Evolutionary conservation across 2,797 vertebrate species (phyloP), one percentile per base, ranked within the genome.

Genomic region (Lagorchestes hirsutus): DNA sequence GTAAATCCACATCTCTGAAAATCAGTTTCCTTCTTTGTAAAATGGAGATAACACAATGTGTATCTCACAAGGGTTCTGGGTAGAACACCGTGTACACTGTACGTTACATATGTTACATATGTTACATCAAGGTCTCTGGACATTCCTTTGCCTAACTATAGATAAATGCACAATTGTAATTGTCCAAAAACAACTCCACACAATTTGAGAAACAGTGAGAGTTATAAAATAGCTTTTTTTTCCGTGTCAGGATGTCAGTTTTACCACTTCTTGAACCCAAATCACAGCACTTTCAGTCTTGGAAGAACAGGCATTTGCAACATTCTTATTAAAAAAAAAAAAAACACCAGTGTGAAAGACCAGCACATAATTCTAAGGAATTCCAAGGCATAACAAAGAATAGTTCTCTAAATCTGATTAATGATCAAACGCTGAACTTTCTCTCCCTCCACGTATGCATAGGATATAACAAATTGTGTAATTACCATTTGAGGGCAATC

Each of bases 111-210:
- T 94, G 96, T 94, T 94, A 96, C 95, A 97, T 96, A 97, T 67
- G 91, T 98, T 96, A 91, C 96, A 98, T 97, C 96, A 95, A 97
- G 67, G n/a, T 92, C 92, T 96, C 97, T 98, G 96, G 96, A 96
- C 93, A 96, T 97, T 96, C 67, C 31, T 95, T 52, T 91, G 16
- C 94, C 40, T 58, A 93, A 95, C 93, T 96, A 50, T 96, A 46
- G 95, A 96, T 92, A 92, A 90, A 92, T 92, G 94, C 92, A 97
- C 91, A 92, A 93, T 92, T 97, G 96, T 96, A 97, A 97, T 95
- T 95, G 96, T 96, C 90, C 94, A 74, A 96, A 97, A 96, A 46
- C n/a, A 97, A 57, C 9, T 29, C 67, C 3, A 50, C 91, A 95
- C 91, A 54, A 93, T 96, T 97, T 82, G 59, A 96, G 93, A 95